Evolutionary conservation across 1,140 invertebrate genomes (phyloP).

Genomic region (Geopemphigus sp.): DNA sequence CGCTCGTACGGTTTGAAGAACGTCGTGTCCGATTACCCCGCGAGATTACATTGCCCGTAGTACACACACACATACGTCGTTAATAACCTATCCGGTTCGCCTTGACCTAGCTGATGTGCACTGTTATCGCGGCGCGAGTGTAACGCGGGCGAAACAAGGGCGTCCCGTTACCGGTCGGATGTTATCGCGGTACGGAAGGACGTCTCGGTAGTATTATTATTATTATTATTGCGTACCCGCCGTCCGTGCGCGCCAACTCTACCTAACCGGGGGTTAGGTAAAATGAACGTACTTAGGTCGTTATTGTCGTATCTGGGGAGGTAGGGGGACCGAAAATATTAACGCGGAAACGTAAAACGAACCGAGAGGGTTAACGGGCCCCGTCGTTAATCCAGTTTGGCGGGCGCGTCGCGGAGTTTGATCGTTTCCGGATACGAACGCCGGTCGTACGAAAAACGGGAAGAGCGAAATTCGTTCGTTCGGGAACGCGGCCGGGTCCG

Average conservation of each 20-base stretch:
- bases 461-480: too few relatives aligned
- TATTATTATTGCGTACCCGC: not conserved
- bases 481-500: too few relatives aligned
- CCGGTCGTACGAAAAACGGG: too few relatives aligned
- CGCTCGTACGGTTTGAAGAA: not conserved
- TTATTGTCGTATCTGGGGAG: too few relatives aligned
- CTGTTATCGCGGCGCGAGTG: not conserved
- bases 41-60: not conserved
- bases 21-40: not conserved
- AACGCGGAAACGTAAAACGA: not conserved
- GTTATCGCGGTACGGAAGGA: constrained; percentile 31
- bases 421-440: too few relatives aligned
- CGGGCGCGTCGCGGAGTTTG: too few relatives aligned
- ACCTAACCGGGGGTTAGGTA: too few relatives aligned
- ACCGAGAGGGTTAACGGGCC: not conserved
- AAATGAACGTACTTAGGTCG: too few relatives aligned
- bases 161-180: constrained; percentile 40
- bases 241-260: too few relatives aligned
- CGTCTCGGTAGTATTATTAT: constrained; percentile 27
- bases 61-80: not conserved
- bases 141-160: constrained; percentile 33
- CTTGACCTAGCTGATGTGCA: constrained; percentile 44
- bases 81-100: constrained; percentile 31
- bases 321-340: not conserved
- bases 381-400: too few relatives aligned